A percentile compares a stretch with the other conserved stretches of the same genome.
These are phyloP conservation scores for Carposina sasakii DNA, from an alignment of 1,140 invertebrate genomes.

Conservation along the genomic window DNA sequence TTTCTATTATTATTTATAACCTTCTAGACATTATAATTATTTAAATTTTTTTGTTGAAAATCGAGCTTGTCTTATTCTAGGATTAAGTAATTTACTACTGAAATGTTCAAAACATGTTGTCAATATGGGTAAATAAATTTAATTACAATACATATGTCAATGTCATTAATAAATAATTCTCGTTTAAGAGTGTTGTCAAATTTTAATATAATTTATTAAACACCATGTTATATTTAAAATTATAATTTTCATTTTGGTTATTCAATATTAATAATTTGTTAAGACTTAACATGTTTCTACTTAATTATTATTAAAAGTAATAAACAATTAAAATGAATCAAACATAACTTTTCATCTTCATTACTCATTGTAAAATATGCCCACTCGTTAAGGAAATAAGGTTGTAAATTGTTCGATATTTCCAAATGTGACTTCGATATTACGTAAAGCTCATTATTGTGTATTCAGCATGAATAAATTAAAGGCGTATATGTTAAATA, in stretches of 20 bases:
- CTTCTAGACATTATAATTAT: slow-evolving; percentile 17
- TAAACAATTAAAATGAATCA: slow-evolving; percentile 14
- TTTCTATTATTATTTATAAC: too few species aligned
- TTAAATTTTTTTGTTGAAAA: too few species aligned
- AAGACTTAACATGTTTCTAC: slow-evolving; percentile 5
- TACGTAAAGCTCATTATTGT: slow-evolving; percentile 60
- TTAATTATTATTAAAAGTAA: neutral
- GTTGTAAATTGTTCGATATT: slow-evolving; percentile 66
- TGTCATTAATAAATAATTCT: slow-evolving; percentile 16
- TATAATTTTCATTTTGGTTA: slow-evolving; percentile 17
- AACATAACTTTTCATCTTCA: slow-evolving; percentile 12
- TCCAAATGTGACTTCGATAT: slow-evolving; percentile 66
- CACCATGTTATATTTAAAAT: slow-evolving; percentile 13
- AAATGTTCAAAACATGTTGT: slow-evolving; percentile 63
- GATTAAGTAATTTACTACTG: slow-evolving; percentile 40
- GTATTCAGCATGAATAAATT: slow-evolving; percentile 63
- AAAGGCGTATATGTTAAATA: slow-evolving; percentile 64
- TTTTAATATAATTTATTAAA: too few species aligned
- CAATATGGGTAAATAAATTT: slow-evolving; percentile 51
- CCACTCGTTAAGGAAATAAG: slow-evolving; percentile 47
- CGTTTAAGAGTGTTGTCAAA: too few species aligned
- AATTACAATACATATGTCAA: slow-evolving; percentile 32
- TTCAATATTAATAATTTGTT: slow-evolving; percentile 11
- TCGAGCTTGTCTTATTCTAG: slow-evolving; percentile 65
- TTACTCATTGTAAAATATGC: slow-evolving; percentile 58